These are phyloP conservation scores for Leptinotarsa undecemlineata DNA, from an alignment of 1,140 invertebrate species.

Conservation along the genomic window DNA sequence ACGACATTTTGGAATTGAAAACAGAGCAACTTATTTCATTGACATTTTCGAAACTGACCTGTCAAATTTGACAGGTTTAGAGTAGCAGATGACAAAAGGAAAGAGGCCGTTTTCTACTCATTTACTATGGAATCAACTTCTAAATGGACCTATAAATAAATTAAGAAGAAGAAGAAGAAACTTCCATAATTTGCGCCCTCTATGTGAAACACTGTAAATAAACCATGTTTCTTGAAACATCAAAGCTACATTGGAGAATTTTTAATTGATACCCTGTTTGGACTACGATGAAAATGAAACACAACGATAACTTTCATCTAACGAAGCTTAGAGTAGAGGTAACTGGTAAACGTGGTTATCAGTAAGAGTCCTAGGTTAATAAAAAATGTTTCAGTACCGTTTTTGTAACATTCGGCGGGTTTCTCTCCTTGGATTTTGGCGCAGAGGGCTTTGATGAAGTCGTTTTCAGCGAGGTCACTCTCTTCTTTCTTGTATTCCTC, in stretches of 20 bases:
- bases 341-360: conserved; percentile 24
- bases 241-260: not conserved
- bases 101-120: too few species aligned
- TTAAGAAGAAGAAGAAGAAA: too few species aligned
- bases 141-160: too few species aligned
- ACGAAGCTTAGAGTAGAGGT: conserved; percentile 18
- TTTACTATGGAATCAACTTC: too few species aligned
- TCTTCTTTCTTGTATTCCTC: conserved; percentile 42
- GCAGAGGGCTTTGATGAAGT: conserved; percentile 35
- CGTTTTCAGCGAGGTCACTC: conserved; percentile 28
- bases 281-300: conserved; percentile 13
- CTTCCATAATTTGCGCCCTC: not conserved
- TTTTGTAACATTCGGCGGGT: conserved; percentile 25
- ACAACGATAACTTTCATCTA: conserved; percentile 22
- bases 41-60: too few species aligned
- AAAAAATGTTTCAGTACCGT: conserved; percentile 12
- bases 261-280: conserved; percentile 19
- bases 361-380: conserved; percentile 23
- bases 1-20: too few species aligned
- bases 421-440: conserved; percentile 30
- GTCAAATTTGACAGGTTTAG: too few species aligned
- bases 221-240: not conserved
- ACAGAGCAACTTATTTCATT: too few species aligned
- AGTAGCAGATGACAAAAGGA: too few species aligned
- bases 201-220: not conserved